Conservation (phyloP, 2,113 vertebrate species). For the Thymallus thymallus region DNA sequence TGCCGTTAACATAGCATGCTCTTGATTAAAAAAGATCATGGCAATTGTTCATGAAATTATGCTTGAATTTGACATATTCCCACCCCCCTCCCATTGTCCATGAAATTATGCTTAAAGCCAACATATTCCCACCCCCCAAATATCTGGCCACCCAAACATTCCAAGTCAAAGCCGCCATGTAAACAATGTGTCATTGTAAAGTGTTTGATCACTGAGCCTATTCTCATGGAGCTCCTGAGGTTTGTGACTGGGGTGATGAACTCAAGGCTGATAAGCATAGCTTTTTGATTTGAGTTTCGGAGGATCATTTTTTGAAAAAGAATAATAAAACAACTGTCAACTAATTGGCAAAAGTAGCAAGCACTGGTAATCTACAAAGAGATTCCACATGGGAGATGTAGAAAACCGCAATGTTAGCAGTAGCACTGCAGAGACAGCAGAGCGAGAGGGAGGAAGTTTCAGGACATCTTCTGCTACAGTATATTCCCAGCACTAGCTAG, state of each 20-base stretch:
- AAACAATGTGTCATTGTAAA: constrained; percentile 60
- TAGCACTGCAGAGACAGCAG: constrained; percentile 11
- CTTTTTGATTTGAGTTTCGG: constrained; percentile 38
- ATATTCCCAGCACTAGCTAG: constrained; percentile 26
- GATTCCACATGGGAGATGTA: constrained; percentile 50
- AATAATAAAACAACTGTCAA: constrained; percentile 68
- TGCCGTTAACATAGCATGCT: constrained; percentile 24
- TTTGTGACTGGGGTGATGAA: constrained; percentile 38
- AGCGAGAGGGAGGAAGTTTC: constrained; percentile 26
- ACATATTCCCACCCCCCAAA: constrained; percentile 32
- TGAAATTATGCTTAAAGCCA: too few relatives aligned
- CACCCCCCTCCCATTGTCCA: too few relatives aligned
- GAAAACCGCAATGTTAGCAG: constrained; percentile 28
- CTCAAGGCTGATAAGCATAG: background rate
- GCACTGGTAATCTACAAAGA: constrained; percentile 53
- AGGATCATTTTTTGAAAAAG: constrained; percentile 49
- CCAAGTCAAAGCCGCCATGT: constrained; percentile 30
- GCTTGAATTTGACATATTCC: constrained; percentile 25
- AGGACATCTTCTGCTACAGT: constrained; percentile 31
- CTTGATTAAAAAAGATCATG: constrained; percentile 25
- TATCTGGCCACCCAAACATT: constrained; percentile 41
- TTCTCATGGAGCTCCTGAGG: constrained; percentile 52
- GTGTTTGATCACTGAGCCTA: constrained; percentile 57
- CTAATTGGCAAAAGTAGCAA: constrained; percentile 64
- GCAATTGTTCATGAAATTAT: constrained; percentile 27